Conservation (phyloP, 2,797 vertebrate genomes). For the Xiphorhynchus erythropygius region DNA sequence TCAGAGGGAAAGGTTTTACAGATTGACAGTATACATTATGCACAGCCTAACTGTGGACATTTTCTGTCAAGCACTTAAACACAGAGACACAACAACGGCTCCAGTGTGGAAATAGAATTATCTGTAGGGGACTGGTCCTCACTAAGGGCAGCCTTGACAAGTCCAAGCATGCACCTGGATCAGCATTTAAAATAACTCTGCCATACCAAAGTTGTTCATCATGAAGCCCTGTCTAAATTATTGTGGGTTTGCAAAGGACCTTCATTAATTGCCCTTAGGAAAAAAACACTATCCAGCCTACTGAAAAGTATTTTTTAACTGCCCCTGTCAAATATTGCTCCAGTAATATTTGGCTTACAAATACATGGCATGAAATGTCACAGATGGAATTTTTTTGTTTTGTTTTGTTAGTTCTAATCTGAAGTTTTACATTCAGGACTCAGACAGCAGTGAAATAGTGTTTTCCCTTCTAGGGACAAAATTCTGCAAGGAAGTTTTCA, state of each 20-base stretch:
- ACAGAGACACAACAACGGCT: constrained; percentile 55
- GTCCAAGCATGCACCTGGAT: constrained; percentile 56
- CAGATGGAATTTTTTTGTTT: constrained; percentile 52
- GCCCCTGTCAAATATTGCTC: constrained; percentile 27
- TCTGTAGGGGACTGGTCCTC: constrained; percentile 50
- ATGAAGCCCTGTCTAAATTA: constrained; percentile 37
- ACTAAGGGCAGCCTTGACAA: constrained; percentile 49
- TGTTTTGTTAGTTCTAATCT: constrained; percentile 51
- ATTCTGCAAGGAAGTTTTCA: constrained; percentile 52
- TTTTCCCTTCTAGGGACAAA: constrained; percentile 67
- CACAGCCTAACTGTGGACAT: constrained; percentile 49
- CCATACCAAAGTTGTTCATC: constrained; percentile 6
- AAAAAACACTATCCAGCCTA: constrained; percentile 35
- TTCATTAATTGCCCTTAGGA: constrained; percentile 42
- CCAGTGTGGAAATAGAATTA: constrained; percentile 55
- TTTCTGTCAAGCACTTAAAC: constrained; percentile 57
- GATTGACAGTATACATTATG: constrained; percentile 35
- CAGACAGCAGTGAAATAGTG: background rate
- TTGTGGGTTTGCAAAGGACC: constrained; percentile 36
- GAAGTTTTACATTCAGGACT: constrained; percentile 25
- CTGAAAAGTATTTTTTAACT: constrained; percentile 9
- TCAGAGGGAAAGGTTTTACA: constrained; percentile 2
- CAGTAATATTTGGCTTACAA: constrained; percentile 34
- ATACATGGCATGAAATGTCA: constrained; percentile 16
- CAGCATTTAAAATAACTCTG: constrained; percentile 56